Conservation (phyloP, 2,888 invertebrate species). For the Tetramorium bicarinatum region DNA sequence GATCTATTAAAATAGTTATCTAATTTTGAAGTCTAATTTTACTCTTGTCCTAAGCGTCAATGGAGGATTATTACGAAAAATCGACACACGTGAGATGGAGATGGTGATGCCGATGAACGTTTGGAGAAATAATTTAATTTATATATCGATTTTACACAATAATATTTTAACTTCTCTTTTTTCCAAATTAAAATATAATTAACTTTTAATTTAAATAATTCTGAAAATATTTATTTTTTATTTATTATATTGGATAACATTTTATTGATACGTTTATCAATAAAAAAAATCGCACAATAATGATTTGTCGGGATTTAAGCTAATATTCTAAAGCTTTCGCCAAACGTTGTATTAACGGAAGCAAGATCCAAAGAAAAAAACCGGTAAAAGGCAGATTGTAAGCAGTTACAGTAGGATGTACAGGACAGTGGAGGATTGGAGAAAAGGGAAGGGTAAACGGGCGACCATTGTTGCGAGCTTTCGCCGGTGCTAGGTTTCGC, state of each 20-base stretch:
- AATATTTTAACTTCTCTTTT: too few relatives aligned
- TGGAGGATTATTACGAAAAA: too few relatives aligned
- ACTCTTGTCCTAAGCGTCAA: too few relatives aligned
- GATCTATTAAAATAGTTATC: conserved; percentile 20
- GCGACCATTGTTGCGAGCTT: conserved; percentile 74
- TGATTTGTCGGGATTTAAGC: background rate
- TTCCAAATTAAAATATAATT: too few relatives aligned
- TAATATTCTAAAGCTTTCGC: background rate
- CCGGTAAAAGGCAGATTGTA: conserved; percentile 42
- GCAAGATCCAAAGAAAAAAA: conserved; percentile 7
- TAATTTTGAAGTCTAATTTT: background rate
- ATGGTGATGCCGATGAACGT: too few relatives aligned
- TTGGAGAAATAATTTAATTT: too few relatives aligned
- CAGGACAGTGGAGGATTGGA: conserved; percentile 51
- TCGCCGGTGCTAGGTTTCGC: conserved; percentile 71
- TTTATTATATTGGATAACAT: background rate
- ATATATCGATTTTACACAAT: too few relatives aligned
- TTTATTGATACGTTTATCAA: background rate
- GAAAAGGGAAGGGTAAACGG: conserved; percentile 53
- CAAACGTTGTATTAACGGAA: conserved; percentile 8
- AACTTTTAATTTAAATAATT: too few relatives aligned
- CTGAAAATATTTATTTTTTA: too few relatives aligned
- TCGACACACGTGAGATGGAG: too few relatives aligned
- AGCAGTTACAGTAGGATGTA: conserved; percentile 35
- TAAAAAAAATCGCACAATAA: background rate